These are phyloP conservation scores for Grapholita molesta DNA, from an alignment of 1,140 invertebrate species.

Conservation along the genomic window DNA sequence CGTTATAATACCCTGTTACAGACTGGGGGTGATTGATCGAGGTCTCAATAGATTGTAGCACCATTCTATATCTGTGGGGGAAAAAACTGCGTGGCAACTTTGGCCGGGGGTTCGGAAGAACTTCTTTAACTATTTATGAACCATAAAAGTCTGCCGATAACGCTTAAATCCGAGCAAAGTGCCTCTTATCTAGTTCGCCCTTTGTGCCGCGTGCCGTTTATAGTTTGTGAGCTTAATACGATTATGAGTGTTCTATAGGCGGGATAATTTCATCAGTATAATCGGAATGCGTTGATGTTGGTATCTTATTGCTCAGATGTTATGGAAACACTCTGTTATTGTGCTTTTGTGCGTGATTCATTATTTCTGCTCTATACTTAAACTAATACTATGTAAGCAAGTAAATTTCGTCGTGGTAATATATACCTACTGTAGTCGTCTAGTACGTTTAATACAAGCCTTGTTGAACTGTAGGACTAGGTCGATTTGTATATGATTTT, in stretches of 20 bases:
- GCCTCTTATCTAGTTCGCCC: constrained; percentile 39
- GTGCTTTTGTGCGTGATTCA: background rate
- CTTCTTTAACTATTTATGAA: constrained; percentile 47
- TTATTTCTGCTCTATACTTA: background rate
- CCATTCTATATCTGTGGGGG: constrained; percentile 12
- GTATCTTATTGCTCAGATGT: background rate
- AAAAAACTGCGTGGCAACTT: constrained; percentile 24
- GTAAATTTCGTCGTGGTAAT: too few relatives aligned
- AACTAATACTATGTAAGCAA: too few relatives aligned
- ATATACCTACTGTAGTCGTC: too few relatives aligned
- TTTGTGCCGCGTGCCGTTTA: constrained; percentile 32
- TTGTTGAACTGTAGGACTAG: too few relatives aligned
- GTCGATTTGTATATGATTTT: too few relatives aligned
- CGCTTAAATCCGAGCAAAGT: constrained; percentile 41
- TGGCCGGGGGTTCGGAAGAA: constrained; percentile 22
- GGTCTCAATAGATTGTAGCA: constrained; percentile 18
- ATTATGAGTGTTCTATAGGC: constrained; percentile 30
- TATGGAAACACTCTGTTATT: background rate
- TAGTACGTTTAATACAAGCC: too few relatives aligned
- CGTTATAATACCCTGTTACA: background rate
- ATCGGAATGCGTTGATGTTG: background rate
- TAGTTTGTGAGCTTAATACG: constrained; percentile 30
- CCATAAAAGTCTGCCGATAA: constrained; percentile 44
- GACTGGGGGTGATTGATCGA: constrained; percentile 4
- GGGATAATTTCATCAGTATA: background rate